phyloP scores from a whole-genome alignment of 2,797 vertebrate species.

The Nothura maculosa region DNA sequence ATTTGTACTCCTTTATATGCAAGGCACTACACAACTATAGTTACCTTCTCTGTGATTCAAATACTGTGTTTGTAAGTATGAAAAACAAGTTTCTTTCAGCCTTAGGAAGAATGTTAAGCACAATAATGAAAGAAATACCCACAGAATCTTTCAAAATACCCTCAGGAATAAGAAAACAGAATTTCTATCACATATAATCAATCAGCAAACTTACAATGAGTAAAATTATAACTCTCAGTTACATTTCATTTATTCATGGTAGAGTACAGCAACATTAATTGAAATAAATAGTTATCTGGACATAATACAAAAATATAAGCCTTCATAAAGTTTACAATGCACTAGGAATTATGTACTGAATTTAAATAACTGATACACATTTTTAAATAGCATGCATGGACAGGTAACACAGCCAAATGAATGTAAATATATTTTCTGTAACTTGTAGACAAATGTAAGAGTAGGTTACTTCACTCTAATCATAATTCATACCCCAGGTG shows the following conservation, averaged over 20 bases:
- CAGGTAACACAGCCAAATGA: not conserved
- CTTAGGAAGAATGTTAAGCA: not conserved
- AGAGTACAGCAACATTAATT: constrained; percentile 8
- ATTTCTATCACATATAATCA: not conserved
- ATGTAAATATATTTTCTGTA: not conserved
- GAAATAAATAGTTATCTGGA: constrained; percentile 23
- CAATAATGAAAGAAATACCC: not conserved
- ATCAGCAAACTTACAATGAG: not conserved
- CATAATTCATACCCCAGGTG: not conserved
- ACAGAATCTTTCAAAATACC: not conserved
- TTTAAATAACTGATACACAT: not conserved
- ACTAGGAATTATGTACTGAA: not conserved
- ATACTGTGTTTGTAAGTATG: not conserved
- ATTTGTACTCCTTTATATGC: not conserved
- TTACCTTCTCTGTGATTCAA: not conserved
- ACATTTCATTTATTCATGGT: constrained; percentile 42
- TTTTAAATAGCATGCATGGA: not conserved
- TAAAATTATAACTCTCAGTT: not conserved
- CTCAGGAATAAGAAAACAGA: not conserved
- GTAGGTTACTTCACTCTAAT: not conserved
- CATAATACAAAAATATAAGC: constrained; percentile 69
- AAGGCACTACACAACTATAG: not conserved
- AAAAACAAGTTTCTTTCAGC: not conserved
- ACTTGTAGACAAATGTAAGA: constrained; percentile 3
- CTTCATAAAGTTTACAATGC: constrained; percentile 9